Evolutionary conservation across 2,888 invertebrate genomes (phyloP), one percentile per base, ranked within the genome.

Genomic region (Lepidocyrtinus sp.): DNA sequence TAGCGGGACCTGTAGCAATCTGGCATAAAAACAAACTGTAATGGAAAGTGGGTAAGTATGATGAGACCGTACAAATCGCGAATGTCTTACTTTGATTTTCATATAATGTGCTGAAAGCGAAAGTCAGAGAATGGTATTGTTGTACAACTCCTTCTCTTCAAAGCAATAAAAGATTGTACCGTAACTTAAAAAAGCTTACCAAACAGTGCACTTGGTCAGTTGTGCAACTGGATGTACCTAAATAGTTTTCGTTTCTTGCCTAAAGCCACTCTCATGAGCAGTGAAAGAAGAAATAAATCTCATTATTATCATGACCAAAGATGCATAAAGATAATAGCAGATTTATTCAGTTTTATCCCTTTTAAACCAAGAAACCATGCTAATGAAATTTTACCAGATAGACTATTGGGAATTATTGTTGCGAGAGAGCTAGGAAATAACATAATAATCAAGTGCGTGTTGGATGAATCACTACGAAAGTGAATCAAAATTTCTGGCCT

Each of bases 171-270:
- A n/a, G n/a, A 2, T 61, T 61, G 61, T 22, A 61, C 2, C 22
- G 12, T 61, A 22, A 61, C 1, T n/a, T n/a, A n/a, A 2, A 21
- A 19, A 9, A 61, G 61, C 15, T 21, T 21, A 26, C 62, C 7
- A 2, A 21, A 62, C 21, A 19, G 62, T 62, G 62, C 24, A 62
- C 62, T 62, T 17, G 25, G 62, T 62, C 62, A 26, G 62, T 62
- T 26, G 62, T 25, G 25, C 62, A 62, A 25, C 25, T 62, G n/a
- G n/a, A n/a, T n/a, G n/a, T n/a, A n/a, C n/a, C n/a, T n/a, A n/a
- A n/a, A n/a, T n/a, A n/a, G n/a, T n/a, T n/a, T n/a, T n/a, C n/a
- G n/a, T n/a, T n/a, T n/a, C n/a, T n/a, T n/a, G n/a, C n/a, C n/a
- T n/a, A n/a, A n/a, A n/a, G n/a, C n/a, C n/a, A n/a, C n/a, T n/a